Conservation (phyloP, 2,888 invertebrate genomes). For the Erebia aethiops region DNA sequence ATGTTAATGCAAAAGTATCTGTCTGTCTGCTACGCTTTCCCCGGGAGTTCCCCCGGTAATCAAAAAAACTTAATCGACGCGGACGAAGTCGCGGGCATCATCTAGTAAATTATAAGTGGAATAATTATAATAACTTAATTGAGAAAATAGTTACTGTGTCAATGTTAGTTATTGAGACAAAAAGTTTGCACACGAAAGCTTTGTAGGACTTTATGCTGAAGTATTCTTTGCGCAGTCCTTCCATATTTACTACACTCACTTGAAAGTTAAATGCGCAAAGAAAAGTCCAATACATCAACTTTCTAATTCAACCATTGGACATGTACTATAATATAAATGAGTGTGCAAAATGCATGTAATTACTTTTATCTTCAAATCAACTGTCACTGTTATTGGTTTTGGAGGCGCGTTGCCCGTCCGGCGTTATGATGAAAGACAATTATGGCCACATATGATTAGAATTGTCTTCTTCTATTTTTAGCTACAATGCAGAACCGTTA, state of each 20-base stretch:
- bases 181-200: too few relatives aligned
- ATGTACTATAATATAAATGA: conserved; percentile 41
- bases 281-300: conserved; percentile 40
- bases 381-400: conserved; percentile 41
- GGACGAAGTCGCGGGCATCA: too few relatives aligned
- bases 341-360: conserved; percentile 48
- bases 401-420: conserved; percentile 30
- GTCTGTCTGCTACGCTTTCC: too few relatives aligned
- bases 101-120: too few relatives aligned
- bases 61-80: too few relatives aligned
- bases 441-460: conserved; percentile 21
- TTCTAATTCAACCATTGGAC: conserved; percentile 48
- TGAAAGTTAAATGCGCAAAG: conserved; percentile 23
- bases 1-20: too few relatives aligned
- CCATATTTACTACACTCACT: neutral
- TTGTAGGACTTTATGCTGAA: neutral
- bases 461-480: conserved; percentile 24
- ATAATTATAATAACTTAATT: too few relatives aligned
- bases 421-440: conserved; percentile 33
- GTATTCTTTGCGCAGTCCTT: neutral
- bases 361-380: conserved; percentile 50
- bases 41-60: too few relatives aligned
- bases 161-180: too few relatives aligned
- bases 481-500: conserved; percentile 15
- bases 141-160: too few relatives aligned